Base-by-base conservation (phyloP, 2,113 vertebrate species). In the Terrapene triunguis region DNA sequence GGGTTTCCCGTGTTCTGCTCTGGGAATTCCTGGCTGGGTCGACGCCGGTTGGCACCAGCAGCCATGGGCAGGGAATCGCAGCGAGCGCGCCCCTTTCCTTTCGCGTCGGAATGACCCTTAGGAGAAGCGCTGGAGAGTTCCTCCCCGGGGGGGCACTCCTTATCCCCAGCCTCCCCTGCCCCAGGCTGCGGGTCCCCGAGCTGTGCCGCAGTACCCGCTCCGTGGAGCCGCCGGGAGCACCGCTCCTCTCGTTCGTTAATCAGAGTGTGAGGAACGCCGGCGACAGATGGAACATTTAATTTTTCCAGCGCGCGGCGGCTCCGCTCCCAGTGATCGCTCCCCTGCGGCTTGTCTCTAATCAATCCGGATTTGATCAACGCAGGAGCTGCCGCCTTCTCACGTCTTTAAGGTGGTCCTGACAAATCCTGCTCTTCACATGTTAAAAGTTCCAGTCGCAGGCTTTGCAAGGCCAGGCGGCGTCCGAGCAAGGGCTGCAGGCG, bases 141-240 rank as follows among this genome's bases (percentile, higher is more conserved):
- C 53, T 21, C 48, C 48, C 21, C 35, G 1, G n/a, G 72, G 72
- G 35, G 44, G 2, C n/a, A 24, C 35, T 44, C 13, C 21, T n/a
- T 32, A 32, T 38, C 38, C 72, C 17, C n/a, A 6, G 74, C 5
- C 42, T 25, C n/a, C 38, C 74, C 6, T 24, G 35, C 74, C 38
- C 38, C 25, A 5, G 27, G 10, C 57, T 10, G 14, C 2, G 5
- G 76, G 22, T 29, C 42, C 19, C 22, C 4, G 35, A 21, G 21
- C 44, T 16, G 47, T 11, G 19, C 84, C 48, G 22, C 32, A 17
- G 54, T 62, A 51, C 65, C 80, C 1, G 29, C 80, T 2, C 11
- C 0, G 1, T 0, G 2, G 3, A 0, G 8, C 25, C 13, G 2
- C 8, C 4, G 57, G 1, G 83, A 62, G 27, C 17, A 1, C 10